Base-by-base conservation (phyloP, 1,140 invertebrate genomes). In the Drosophila nigrodunni region DNA sequence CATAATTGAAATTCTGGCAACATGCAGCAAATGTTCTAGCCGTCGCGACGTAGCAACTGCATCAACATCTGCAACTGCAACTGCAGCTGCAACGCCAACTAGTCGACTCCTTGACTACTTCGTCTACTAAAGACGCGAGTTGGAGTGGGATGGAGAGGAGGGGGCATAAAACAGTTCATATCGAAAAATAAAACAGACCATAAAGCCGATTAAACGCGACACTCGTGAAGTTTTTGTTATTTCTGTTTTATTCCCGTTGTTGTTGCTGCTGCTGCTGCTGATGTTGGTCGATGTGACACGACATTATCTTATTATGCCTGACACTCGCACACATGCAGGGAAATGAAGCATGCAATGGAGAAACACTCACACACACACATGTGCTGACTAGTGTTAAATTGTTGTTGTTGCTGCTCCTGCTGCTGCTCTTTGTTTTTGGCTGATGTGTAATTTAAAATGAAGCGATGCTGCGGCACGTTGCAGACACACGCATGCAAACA, bases 181-280 rank as follows among this genome's bases (percentile, higher is more conserved):
- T 88, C 81, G 85, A 64, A 88, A 88, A 83, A 89, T 88, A 88
- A 88, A 88, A 88, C 83, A 88, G 85, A 88, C 80, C 85, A 80
- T 89, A 89, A 89, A 88, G 85, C 83, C 83, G 83, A 88, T 88
- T 88, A 88, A 89, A 74, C 74, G 77, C 85, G 67, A 89, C 83
- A 89, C 83, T 82, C 73, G 83, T 57, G 77, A 82, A 86, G 81
- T 75, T 83, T 68, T 71, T 64, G 52, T 70, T 77, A 0, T 46
- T 64, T 46, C 50, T 79, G 58, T 54, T 65, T 59, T 57, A 30
- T 30, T 30, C 25, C 25, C 78, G 54, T 30, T 46, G 44, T 10
- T 78, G 43, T 11, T 39, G 52, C 13, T 64, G 74, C 11, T 75
- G 58, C 30, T 54, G 49, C 13, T 57, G 72, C 34, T 61, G 67